Evolutionary conservation across 2,888 invertebrate genomes (phyloP).

Genomic region (Orthonevra nobilis): DNA sequence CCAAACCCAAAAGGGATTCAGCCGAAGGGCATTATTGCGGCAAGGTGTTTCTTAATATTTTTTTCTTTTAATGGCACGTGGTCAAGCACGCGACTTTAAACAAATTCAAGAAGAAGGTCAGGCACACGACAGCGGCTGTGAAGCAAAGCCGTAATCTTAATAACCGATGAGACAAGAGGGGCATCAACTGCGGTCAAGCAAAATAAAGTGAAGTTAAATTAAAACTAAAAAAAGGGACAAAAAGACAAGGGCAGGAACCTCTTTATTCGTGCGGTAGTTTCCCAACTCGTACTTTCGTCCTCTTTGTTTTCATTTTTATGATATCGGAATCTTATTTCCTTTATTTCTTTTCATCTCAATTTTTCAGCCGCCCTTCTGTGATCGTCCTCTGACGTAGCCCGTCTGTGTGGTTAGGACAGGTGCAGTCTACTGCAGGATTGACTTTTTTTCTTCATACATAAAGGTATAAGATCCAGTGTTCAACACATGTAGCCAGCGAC

Average conservation of each 20-base stretch:
- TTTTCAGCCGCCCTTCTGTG: conserved; percentile 66
- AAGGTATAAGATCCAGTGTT: not conserved
- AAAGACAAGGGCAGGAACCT: conserved; percentile 61
- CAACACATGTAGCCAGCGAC: conserved; percentile 8
- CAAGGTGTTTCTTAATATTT: conserved; percentile 70
- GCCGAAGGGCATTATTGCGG: conserved; percentile 66
- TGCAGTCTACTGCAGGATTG: conserved; percentile 53
- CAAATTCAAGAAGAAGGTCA: conserved; percentile 70
- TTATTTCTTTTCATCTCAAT: conserved; percentile 66
- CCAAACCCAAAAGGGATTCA: conserved; percentile 63
- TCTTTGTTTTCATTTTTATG: conserved; percentile 68
- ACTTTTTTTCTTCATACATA: conserved; percentile 13
- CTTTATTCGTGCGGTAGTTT: conserved; percentile 53
- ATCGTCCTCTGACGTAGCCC: conserved; percentile 63
- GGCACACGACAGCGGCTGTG: conserved; percentile 55
- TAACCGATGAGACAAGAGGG: conserved; percentile 52
- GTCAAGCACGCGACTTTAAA: conserved; percentile 70
- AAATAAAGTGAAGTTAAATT: conserved; percentile 22
- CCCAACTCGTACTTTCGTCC: conserved; percentile 53
- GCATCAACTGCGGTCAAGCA: conserved; percentile 48
- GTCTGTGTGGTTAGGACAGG: conserved; percentile 70
- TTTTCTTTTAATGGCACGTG: conserved; percentile 66
- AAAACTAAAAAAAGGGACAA: conserved; percentile 17
- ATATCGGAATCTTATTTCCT: conserved; percentile 70
- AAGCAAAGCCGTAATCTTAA: conserved; percentile 60